phyloP scores from a whole-genome alignment of 2,113 vertebrate species.

The Scytalopus superciliaris region DNA sequence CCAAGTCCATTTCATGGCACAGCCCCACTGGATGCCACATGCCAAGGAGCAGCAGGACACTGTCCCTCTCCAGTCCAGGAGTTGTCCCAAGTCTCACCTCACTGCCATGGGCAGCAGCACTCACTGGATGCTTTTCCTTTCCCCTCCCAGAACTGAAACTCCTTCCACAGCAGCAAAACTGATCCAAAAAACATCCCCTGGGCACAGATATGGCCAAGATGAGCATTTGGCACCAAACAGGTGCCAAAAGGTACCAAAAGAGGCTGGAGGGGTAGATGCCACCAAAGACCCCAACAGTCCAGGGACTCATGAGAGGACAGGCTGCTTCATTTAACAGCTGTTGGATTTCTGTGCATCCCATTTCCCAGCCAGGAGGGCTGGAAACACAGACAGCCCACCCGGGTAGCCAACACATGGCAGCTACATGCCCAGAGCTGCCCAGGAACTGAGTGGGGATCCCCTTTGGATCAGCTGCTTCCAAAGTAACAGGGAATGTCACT shows the following conservation, averaged over 20 bases:
- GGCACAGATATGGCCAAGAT: rapidly evolving
- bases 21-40: rapidly evolving
- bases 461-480: neutral
- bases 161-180: neutral
- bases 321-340: neutral
- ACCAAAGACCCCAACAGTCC: neutral
- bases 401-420: rapidly evolving
- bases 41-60: neutral
- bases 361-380: neutral
- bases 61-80: neutral
- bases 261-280: neutral
- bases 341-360: neutral
- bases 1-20: rapidly evolving
- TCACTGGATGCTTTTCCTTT: neutral
- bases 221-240: neutral
- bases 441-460: neutral
- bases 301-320: neutral
- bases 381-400: neutral
- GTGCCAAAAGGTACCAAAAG: too few species aligned
- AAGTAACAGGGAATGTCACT: neutral
- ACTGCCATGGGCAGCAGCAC: neutral
- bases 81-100: neutral
- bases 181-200: neutral
- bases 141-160: neutral
- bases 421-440: neutral